Evolutionary conservation across 2,113 vertebrate genomes (phyloP).

Genomic region (Epinephelus moara): DNA sequence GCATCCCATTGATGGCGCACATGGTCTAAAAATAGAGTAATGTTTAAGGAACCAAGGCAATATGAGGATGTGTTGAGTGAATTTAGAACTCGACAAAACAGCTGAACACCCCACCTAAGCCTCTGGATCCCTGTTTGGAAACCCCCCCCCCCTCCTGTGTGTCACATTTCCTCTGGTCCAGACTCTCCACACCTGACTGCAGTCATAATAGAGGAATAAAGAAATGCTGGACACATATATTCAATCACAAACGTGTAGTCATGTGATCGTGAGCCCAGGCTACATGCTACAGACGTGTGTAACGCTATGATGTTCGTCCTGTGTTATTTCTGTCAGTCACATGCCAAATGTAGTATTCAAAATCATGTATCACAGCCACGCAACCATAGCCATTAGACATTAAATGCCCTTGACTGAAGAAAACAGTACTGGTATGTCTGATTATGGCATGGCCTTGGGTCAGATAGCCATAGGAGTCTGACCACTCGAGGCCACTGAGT

Average conservation of each 20-base stretch:
- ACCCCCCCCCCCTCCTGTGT: slow-evolving; percentile 17
- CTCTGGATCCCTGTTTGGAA: slow-evolving; percentile 67
- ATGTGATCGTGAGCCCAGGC: background rate
- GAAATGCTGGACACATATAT: background rate
- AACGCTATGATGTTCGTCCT: background rate
- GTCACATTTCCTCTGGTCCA: slow-evolving; percentile 61
- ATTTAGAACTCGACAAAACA: slow-evolving; percentile 80
- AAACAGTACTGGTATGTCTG: slow-evolving; percentile 60
- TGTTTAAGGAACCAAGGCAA: slow-evolving; percentile 67
- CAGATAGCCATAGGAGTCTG: slow-evolving; percentile 19
- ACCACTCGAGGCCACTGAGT: background rate
- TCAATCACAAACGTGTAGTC: background rate
- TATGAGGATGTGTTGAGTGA: slow-evolving; percentile 76
- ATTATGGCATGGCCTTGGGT: slow-evolving; percentile 34
- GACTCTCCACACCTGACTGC: slow-evolving; percentile 37
- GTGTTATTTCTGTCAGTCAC: background rate
- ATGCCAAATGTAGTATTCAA: background rate
- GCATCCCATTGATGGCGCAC: slow-evolving; percentile 29
- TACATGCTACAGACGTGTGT: background rate
- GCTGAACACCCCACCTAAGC: slow-evolving; percentile 79
- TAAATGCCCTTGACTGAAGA: slow-evolving; percentile 69
- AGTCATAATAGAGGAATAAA: slow-evolving; percentile 20
- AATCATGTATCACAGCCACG: slow-evolving; percentile 5
- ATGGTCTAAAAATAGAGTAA: slow-evolving; percentile 73
- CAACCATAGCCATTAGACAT: slow-evolving; percentile 35